Percentiles rank a stretch among this genome's conserved stretches.
Evolutionary conservation across 2,797 vertebrate genomes (phyloP).

Genomic region (Knipowitschia caucasica): DNA sequence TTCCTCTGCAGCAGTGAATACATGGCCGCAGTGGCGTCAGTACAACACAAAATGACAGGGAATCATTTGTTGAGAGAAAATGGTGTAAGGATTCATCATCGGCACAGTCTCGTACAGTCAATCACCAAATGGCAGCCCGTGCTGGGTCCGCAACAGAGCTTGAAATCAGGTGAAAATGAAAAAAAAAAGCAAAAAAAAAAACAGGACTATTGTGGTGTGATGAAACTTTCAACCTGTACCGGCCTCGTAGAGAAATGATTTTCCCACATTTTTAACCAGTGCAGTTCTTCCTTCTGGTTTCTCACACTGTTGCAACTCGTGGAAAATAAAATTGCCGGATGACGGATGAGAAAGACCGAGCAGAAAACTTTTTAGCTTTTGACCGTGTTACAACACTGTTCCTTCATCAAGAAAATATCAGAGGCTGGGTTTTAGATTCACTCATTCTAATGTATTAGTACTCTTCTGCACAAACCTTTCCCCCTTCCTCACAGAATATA

Average conservation of each 20-base stretch:
- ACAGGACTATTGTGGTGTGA: constrained; percentile 38
- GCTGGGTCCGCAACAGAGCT: constrained; percentile 28
- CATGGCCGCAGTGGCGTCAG: constrained; percentile 44
- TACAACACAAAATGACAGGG: constrained; percentile 55
- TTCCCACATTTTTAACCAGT: constrained; percentile 1
- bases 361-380: no score
- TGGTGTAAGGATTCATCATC: constrained; percentile 39
- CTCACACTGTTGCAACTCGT: constrained; percentile 11
- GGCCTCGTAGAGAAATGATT: constrained; percentile 42
- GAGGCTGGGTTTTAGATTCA: no score
- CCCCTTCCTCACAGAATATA: no score
- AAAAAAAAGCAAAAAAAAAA: constrained; percentile 14
- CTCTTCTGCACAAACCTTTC: no score
- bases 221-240: constrained; percentile 44
- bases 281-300: neutral
- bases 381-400: no score
- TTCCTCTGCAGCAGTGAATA: neutral
- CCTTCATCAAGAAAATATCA: no score
- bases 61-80: constrained; percentile 41
- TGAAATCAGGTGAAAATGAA: constrained; percentile 36
- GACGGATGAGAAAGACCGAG: no score
- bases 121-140: constrained; percentile 49
- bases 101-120: constrained; percentile 32
- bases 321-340: constrained; percentile 14
- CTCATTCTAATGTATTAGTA: no score